Percentiles rank a stretch among this genome's conserved stretches.
Evolutionary conservation across 1,140 invertebrate genomes (phyloP).

Genomic region (Rhagoletis pomonella): DNA sequence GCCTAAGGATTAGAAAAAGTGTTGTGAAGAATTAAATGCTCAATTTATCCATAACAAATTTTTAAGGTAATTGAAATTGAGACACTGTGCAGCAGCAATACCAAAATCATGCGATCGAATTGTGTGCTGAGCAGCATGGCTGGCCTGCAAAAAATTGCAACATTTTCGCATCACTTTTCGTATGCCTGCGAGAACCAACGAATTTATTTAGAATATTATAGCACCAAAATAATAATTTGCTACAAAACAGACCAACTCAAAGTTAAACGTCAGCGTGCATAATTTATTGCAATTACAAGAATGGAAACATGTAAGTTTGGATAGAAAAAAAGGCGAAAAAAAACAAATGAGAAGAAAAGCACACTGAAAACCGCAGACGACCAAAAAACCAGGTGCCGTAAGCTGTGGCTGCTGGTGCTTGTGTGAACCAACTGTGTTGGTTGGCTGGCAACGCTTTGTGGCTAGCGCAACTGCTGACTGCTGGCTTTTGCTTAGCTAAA

Average conservation of each 20-base stretch:
- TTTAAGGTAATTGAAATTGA: no score
- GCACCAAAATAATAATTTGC: background rate
- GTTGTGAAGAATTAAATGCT: no score
- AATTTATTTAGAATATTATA: constrained; percentile 13
- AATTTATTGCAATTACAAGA: constrained; percentile 37
- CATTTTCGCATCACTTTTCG: background rate
- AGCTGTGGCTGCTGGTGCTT: background rate
- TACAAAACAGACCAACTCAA: constrained; percentile 1
- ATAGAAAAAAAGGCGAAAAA: background rate
- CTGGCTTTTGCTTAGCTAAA: background rate
- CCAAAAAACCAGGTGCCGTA: background rate
- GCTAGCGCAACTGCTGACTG: constrained; percentile 10
- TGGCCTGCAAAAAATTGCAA: background rate
- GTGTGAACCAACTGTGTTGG: constrained; percentile 11
- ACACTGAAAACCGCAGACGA: background rate
- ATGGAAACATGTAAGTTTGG: constrained; percentile 3
- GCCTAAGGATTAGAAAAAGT: no score
- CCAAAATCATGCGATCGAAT: background rate
- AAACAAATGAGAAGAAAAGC: background rate
- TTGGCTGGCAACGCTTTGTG: constrained; percentile 31
- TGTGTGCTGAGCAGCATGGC: background rate
- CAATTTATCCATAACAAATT: no score
- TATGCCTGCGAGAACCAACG: background rate
- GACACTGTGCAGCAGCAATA: background rate
- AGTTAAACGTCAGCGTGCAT: constrained; percentile 42